Evolutionary conservation across 2,888 invertebrate species (phyloP), one percentile per base, ranked within the genome.

Genomic region (Noctua janthe): DNA sequence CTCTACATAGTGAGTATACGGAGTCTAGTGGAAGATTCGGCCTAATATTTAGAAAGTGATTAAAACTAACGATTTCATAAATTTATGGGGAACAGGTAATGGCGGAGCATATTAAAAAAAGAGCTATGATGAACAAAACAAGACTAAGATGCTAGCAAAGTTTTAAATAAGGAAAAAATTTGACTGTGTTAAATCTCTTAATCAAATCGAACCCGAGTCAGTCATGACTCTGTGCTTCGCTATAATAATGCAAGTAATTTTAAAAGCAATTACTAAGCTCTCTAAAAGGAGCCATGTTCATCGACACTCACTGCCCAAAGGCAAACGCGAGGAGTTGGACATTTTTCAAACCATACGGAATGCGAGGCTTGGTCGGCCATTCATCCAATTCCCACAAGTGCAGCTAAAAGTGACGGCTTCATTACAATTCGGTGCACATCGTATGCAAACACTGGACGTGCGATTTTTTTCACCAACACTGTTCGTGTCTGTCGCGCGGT

Each of bases 371-470:
- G 54, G 43, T 54, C 71, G 78, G 66, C 81, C 87, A 81, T 86
- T 76, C 85, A 75, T 87, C 84, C 82, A 84, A 88, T 92, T 92
- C 91, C 90, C 93, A 90, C 91, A 91, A 91, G 75, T 84, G 90
- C 89, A 88, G 87, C 91, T 89, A 89, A 88, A 88, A 86, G 78
- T 87, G 51, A 82, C 76, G 49, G 39, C 56, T 83, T 89, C 87
- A 92, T 94, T 92, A 87, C 74, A 75, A 92, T 94, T 94, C 94
- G 88, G 80, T 76, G 81, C 83, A 90, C 92, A 91, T 86, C 73
- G 77, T 85, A 94, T 94, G 94, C 92, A 91, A 94, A 94, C 93
- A 81, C 72, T 59, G 83, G 82, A 86, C 90, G 90, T 89, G 90
- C 82, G 84, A 90, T 90, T 89, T 90, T 89, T 90, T 90, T 88